Evolutionary conservation across 2,113 vertebrate species (phyloP), one percentile per base, ranked within the genome.

Genomic region (Antechinus flavipes): DNA sequence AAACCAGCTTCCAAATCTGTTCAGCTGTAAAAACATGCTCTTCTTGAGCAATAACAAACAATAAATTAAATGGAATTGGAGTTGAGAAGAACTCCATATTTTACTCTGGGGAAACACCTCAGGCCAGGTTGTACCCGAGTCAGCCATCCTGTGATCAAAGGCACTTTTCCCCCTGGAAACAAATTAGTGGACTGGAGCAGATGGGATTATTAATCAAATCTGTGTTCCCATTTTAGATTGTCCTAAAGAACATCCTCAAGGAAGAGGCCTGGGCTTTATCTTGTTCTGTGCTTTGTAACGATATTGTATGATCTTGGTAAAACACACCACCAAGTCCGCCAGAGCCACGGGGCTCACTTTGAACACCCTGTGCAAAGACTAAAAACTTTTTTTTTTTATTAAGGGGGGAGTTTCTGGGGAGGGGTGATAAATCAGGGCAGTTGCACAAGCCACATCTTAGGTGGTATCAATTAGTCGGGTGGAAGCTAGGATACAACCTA

Each of bases 11-110:
- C 98, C 98, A 98, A 97, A 98, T 97, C 97, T 98, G 96, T 93
- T 98, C 98, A 98, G 98, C 98, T 98, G 98, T 98, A 98, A 98
- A 98, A 98, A 98, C 98, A 98, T 98, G 97, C 98, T 97, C 97
- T 98, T 98, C 97, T 98, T 98, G 97, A 98, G 97, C 97, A 98
- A 98, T 98, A 98, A 98, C 97, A 98, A 98, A 97, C 97, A 98
- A 98, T 98, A 98, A 97, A 98, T 98, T 98, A 98, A 98, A 97
- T 93, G 95, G 96, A 98, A 97, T 98, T 97, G 96, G 98, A 97
- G 97, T 92, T 95, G 97, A 98, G 97, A 97, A 98, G 96, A 92
- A 89, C 98, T 97, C 92, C 93, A 90, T 98, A 98, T 97, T 98
- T 98, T 97, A 98, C 98, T 97, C 96, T 91, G 97, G 97, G 96